These are phyloP conservation scores for Clarias gariepinus DNA, from an alignment of 2,113 vertebrate species.

Conservation along the genomic window DNA sequence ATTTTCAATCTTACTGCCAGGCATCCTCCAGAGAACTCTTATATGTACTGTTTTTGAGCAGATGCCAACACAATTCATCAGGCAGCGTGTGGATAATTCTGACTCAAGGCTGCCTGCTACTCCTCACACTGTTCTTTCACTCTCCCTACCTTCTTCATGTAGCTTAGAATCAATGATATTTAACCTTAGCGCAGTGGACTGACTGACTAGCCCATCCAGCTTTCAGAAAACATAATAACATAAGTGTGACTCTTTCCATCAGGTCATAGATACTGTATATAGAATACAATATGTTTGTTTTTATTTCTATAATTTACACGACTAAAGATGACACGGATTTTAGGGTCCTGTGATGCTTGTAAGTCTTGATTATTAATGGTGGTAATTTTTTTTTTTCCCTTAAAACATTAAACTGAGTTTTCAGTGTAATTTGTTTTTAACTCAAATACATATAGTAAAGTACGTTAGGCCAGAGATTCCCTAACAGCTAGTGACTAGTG, in stretches of 20 bases:
- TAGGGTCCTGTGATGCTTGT: background rate
- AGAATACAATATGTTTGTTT: background rate
- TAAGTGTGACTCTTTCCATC: background rate
- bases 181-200: background rate
- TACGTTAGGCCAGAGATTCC: background rate
- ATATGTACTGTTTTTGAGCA: background rate
- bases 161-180: conserved; percentile 10
- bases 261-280: background rate
- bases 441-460: background rate
- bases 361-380: background rate
- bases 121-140: background rate
- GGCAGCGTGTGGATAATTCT: too few species aligned
- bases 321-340: background rate
- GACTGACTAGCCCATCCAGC: background rate
- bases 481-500: background rate
- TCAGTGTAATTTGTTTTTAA: background rate
- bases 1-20: background rate
- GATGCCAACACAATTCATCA: too few species aligned
- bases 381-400: background rate
- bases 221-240: background rate
- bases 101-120: background rate
- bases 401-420: background rate
- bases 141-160: background rate
- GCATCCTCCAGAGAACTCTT: background rate
- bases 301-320: background rate